A percentile compares a stretch with the other conserved stretches of the same genome.
phyloP scores from a whole-genome alignment of 2,113 vertebrate genomes.

The Zingel zingel region DNA sequence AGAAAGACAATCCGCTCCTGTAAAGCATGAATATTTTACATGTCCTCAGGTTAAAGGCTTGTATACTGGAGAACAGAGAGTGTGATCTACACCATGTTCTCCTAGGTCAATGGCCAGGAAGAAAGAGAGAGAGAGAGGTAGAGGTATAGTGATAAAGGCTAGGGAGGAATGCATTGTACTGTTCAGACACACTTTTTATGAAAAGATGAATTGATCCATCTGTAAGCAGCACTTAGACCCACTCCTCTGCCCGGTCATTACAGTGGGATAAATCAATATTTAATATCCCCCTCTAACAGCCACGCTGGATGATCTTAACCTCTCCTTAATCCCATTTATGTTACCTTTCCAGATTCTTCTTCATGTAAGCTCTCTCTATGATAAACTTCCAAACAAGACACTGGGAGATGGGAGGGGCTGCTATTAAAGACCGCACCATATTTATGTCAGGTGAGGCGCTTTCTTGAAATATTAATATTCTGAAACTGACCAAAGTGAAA shows the following conservation, averaged over 20 bases:
- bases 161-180: constrained; percentile 80
- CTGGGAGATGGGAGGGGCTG: constrained; percentile 62
- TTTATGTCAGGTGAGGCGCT: constrained; percentile 87
- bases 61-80: constrained; percentile 58
- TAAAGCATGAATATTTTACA: constrained; percentile 84
- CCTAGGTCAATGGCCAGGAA: constrained; percentile 52
- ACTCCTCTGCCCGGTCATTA: constrained; percentile 86
- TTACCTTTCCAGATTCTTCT: constrained; percentile 89
- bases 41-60: constrained; percentile 76
- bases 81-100: constrained; percentile 54
- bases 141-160: constrained; percentile 65
- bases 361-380: constrained; percentile 84
- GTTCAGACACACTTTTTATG: constrained; percentile 85
- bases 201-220: constrained; percentile 90
- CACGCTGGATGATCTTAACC: constrained; percentile 89
- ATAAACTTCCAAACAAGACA: constrained; percentile 88
- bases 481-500: constrained; percentile 87
- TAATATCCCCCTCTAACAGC: constrained; percentile 90
- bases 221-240: constrained; percentile 89
- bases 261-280: constrained; percentile 92
- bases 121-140: not conserved
- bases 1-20: constrained; percentile 55
- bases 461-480: constrained; percentile 87
- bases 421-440: constrained; percentile 84
- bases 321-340: constrained; percentile 93